Conservation (phyloP, 2,888 invertebrate species). For the Chelonus formosanus region DNA sequence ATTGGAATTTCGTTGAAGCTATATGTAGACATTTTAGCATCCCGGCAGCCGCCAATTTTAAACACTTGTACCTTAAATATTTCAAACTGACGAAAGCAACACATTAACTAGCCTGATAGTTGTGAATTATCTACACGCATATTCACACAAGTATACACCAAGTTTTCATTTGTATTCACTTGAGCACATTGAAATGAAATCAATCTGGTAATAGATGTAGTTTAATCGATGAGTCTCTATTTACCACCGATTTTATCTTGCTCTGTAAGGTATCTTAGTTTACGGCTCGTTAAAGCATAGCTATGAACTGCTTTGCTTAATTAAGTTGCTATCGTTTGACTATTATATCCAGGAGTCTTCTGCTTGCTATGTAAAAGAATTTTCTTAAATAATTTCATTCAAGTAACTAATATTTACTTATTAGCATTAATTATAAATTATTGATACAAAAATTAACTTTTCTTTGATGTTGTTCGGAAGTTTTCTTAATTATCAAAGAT, state of each 20-base stretch:
- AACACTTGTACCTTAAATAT: conserved; percentile 18
- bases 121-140: conserved; percentile 38
- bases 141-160: too few relatives aligned
- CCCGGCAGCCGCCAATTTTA: conserved; percentile 23
- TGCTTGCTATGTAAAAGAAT: neutral
- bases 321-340: conserved; percentile 5
- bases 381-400: conserved; percentile 3
- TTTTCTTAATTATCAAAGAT: too few relatives aligned
- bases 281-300: neutral
- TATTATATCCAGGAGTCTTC: neutral
- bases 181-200: too few relatives aligned
- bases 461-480: too few relatives aligned
- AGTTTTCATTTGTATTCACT: too few relatives aligned
- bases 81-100: conserved; percentile 20
- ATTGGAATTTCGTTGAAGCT: conserved; percentile 28
- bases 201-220: too few relatives aligned
- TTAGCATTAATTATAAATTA: too few relatives aligned
- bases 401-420: conserved; percentile 1
- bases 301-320: neutral
- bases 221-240: too few relatives aligned
- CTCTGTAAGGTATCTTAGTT: too few relatives aligned
- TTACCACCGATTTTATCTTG: too few relatives aligned
- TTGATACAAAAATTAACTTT: too few relatives aligned
- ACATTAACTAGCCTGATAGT: conserved; percentile 41
- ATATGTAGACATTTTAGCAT: conserved; percentile 29